These are phyloP conservation scores for Kryptolebias marmoratus DNA, from an alignment of 2,113 vertebrate genomes.

Conservation along the genomic window DNA sequence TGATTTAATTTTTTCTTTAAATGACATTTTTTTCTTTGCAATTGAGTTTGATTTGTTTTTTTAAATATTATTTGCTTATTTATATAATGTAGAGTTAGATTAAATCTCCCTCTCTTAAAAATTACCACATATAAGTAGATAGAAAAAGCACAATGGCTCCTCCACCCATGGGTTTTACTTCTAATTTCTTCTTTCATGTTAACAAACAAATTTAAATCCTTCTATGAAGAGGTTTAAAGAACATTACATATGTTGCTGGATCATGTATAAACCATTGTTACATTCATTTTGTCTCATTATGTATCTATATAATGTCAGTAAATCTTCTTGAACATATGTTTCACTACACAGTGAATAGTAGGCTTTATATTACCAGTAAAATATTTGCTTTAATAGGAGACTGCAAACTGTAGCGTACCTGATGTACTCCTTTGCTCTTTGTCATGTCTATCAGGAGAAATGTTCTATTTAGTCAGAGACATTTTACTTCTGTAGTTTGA, in stretches of 20 bases:
- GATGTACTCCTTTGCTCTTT: constrained; percentile 11
- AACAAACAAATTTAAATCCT: not conserved
- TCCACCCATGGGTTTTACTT: no score
- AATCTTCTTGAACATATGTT: not conserved
- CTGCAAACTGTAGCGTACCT: not conserved
- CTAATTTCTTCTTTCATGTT: no score
- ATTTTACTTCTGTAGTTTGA: constrained; percentile 11
- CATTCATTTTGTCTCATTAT: not conserved
- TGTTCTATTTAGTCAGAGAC: constrained; percentile 10
- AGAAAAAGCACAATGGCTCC: no score
- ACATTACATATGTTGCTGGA: not conserved
- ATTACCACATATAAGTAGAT: no score
- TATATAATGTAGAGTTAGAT: no score
- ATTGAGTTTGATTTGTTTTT: no score
- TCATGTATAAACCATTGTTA: not conserved
- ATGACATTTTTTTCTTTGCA: no score
- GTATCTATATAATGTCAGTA: not conserved
- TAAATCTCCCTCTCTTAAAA: no score
- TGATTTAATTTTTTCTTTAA: no score
- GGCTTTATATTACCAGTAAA: not conserved
- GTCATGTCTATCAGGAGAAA: not conserved
- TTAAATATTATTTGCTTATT: no score
- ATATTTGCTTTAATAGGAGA: not conserved
- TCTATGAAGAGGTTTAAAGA: not conserved
- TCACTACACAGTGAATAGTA: not conserved